Evolutionary conservation across 2,888 invertebrate genomes (phyloP).

Genomic region (Pterostichus madidus): DNA sequence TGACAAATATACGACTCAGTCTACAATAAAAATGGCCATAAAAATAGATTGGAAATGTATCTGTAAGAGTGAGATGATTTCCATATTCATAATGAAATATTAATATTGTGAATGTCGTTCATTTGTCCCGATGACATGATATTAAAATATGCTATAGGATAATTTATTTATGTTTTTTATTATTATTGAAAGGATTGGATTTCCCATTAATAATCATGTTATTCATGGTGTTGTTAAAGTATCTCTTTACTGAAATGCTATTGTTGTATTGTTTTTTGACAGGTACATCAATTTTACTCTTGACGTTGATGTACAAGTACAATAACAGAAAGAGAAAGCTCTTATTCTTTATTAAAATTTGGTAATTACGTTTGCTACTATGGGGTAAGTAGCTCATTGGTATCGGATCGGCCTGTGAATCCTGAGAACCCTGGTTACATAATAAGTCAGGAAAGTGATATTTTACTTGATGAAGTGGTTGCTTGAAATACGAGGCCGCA

Average conservation of each 20-base stretch:
- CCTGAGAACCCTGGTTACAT: no score
- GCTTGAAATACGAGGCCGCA: no score
- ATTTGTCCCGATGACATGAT: neutral
- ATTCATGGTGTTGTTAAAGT: slow-evolving; percentile 11
- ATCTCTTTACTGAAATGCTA: neutral
- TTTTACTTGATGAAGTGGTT: no score
- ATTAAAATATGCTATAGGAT: slow-evolving; percentile 17
- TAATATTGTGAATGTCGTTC: slow-evolving; percentile 7
- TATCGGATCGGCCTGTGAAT: no score
- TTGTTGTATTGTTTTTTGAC: slow-evolving; percentile 36
- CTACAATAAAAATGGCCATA: neutral
- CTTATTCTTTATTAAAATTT: no score
- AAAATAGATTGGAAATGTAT: slow-evolving; percentile 10
- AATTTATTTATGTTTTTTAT: slow-evolving; percentile 1
- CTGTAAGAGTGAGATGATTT: neutral
- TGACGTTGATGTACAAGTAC: neutral
- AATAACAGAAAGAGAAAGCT: neutral
- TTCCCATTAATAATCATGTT: slow-evolving; percentile 6
- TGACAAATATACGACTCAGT: slow-evolving; percentile 11
- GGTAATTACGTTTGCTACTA: no score
- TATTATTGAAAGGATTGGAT: slow-evolving; percentile 8
- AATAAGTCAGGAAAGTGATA: no score
- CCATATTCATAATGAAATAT: slow-evolving; percentile 33
- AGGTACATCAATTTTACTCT: slow-evolving; percentile 14
- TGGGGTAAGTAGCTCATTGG: no score